Base-by-base conservation (phyloP, 2,888 invertebrate species). In the Tenodera sinensis region DNA sequence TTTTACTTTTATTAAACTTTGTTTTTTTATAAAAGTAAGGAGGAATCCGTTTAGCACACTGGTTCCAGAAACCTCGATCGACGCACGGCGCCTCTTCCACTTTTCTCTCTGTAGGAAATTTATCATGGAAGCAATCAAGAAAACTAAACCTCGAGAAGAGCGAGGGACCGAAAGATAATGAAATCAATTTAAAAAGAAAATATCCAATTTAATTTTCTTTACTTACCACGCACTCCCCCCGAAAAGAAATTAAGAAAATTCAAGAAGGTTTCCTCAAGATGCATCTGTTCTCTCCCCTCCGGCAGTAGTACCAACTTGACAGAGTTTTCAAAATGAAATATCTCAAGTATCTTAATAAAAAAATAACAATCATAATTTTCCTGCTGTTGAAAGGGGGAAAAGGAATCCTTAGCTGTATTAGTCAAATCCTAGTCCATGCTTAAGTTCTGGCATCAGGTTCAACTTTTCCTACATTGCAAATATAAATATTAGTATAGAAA, bases 141-240 rank as follows among this genome's bases (percentile, higher is more conserved):
- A 86, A 71, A 54, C 47, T 87, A 71, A 71, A 71, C 54, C 54
- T 71, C 54, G 54, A 25, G 81, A 83, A 87, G 34, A 28, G 20
- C 28, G 28, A 83, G 71, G 28, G 86, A 86, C 82, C 42, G 28
- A 87, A 83, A 89, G 87, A 89, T 87, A 87, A 87, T 87, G 87
- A 89, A 89, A 89, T 89, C 89, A 86, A 87, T 89, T 89, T 87
- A 83, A 86, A 89, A 89, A 84, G 89, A 89, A 87, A 84, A 89
- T 87, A 89, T 42, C 87, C 87, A 89, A 89, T 87, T 87, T 89
- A 88, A 88, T 88, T 88, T 81, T 88, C 81, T 34, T 83, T 71
- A 71, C 54, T 71, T 71, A 20, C 54, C 54, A 71, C 25, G 20
- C 54, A 20, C 54, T 71, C 54, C 54, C 54, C 20, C 54, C 15